These are phyloP conservation scores for Phalangium opilio DNA, from an alignment of 2,888 invertebrate genomes.

Conservation along the genomic window DNA sequence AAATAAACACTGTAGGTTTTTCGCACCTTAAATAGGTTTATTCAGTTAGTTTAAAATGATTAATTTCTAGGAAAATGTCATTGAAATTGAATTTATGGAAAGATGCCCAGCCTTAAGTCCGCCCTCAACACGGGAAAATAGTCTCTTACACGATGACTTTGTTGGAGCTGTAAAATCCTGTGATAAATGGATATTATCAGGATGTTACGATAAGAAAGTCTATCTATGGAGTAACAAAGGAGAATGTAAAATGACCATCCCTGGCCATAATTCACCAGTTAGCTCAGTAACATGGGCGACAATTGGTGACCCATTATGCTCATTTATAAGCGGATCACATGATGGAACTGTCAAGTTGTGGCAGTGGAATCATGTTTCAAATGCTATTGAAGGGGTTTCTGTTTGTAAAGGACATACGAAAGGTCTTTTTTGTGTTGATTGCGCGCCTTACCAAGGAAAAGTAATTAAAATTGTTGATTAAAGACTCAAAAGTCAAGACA, in stretches of 20 bases:
- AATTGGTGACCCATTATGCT: constrained; percentile 8
- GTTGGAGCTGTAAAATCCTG: constrained; percentile 67
- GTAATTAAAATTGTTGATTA: too few species aligned
- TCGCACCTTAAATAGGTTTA: too few species aligned
- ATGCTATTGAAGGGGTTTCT: constrained; percentile 60
- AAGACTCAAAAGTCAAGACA: too few species aligned
- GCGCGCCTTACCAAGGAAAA: constrained; percentile 40
- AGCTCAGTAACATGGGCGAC: constrained; percentile 79
- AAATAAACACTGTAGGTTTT: constrained; percentile 43
- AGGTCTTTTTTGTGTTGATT: constrained; percentile 68
- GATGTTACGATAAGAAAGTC: constrained; percentile 83
- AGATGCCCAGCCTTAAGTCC: constrained; percentile 71
- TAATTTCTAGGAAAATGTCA: constrained; percentile 48
- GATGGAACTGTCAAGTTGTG: constrained; percentile 82
- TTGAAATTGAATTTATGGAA: constrained; percentile 82
- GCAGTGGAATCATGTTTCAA: constrained; percentile 61
- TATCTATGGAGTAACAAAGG: constrained; percentile 79
- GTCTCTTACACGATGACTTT: constrained; percentile 93
- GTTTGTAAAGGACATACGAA: constrained; percentile 81
- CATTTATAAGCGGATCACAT: constrained; percentile 53
- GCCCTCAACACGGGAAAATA: constrained; percentile 85
- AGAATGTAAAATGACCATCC: constrained; percentile 62
- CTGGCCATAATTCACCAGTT: constrained; percentile 70
- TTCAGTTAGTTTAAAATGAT: neutral
- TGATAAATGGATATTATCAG: constrained; percentile 61